Evolutionary conservation across 2,888 invertebrate species (phyloP).

Genomic region (Nipponacmea schrenckii): DNA sequence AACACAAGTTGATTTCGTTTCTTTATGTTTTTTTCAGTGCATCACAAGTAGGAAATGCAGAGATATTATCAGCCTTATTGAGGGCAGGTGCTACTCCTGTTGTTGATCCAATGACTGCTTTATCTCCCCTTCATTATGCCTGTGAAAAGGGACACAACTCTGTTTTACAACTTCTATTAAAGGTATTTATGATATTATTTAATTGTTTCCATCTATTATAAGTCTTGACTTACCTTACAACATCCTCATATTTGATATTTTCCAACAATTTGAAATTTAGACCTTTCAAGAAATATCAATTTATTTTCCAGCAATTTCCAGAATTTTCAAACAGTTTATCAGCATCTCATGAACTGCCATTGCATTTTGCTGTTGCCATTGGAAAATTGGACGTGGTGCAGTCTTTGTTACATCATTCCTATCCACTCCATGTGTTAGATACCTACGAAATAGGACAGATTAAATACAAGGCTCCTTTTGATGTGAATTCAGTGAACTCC

Average conservation of each 20-base stretch:
- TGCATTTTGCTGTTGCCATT: constrained; percentile 92
- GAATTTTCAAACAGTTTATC: constrained; percentile 86
- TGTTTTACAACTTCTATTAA: constrained; percentile 80
- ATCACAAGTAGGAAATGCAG: constrained; percentile 39
- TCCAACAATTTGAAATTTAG: no score
- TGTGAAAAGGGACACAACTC: constrained; percentile 85
- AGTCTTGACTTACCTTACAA: no score
- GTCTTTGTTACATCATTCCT: constrained; percentile 80
- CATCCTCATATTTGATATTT: no score
- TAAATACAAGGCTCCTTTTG: constrained; percentile 84
- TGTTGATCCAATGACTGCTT: constrained; percentile 32
- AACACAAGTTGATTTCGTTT: neutral
- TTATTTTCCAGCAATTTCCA: constrained; percentile 77
- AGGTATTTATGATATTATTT: constrained; percentile 65
- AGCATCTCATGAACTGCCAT: constrained; percentile 90
- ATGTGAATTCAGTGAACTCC: constrained; percentile 81
- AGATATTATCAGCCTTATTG: constrained; percentile 40
- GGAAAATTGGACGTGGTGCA: constrained; percentile 84
- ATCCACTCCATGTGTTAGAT: constrained; percentile 78
- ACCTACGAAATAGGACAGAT: constrained; percentile 71
- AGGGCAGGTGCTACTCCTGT: constrained; percentile 35
- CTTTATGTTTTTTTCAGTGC: constrained; percentile 36
- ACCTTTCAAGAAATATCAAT: neutral
- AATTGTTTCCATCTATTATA: no score
- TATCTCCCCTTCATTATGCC: constrained; percentile 75